A percentile compares a stretch with the other conserved stretches of the same genome.
Conservation (phyloP, 2,888 invertebrate species). For the Mythimna albipuncta region DNA sequence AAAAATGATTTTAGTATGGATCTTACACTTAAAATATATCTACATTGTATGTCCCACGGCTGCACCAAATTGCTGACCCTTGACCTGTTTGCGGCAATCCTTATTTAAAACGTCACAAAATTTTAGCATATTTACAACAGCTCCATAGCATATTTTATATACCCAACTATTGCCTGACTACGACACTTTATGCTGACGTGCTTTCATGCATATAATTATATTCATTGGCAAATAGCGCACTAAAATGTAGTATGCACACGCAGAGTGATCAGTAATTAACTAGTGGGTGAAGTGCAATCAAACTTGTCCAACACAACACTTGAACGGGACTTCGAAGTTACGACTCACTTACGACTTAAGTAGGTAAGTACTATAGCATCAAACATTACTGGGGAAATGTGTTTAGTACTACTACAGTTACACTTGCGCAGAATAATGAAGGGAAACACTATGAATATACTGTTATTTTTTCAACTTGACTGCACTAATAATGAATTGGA, state of each 20-base stretch:
- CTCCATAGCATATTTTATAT: background rate
- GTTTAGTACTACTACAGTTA: no score
- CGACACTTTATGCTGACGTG: background rate
- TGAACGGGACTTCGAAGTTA: constrained; percentile 15
- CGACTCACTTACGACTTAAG: background rate
- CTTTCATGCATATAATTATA: background rate
- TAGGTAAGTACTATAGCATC: no score
- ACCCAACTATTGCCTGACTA: background rate
- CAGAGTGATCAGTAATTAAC: background rate
- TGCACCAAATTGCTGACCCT: no score
- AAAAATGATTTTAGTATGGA: no score
- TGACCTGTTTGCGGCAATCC: no score
- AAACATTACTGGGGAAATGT: no score
- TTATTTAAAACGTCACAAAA: background rate
- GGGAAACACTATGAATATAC: no score
- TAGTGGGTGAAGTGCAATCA: constrained; percentile 14
- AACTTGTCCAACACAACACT: constrained; percentile 13
- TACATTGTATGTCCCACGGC: no score
- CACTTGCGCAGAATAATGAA: no score
- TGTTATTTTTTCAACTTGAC: no score
- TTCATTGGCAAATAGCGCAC: background rate
- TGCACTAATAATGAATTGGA: no score
- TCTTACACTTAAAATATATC: no score
- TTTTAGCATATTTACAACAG: background rate
- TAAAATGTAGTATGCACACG: background rate